A percentile compares a stretch with the other conserved stretches of the same genome.
Evolutionary conservation across 2,797 vertebrate genomes (phyloP).

Genomic region (Poecile montanus): DNA sequence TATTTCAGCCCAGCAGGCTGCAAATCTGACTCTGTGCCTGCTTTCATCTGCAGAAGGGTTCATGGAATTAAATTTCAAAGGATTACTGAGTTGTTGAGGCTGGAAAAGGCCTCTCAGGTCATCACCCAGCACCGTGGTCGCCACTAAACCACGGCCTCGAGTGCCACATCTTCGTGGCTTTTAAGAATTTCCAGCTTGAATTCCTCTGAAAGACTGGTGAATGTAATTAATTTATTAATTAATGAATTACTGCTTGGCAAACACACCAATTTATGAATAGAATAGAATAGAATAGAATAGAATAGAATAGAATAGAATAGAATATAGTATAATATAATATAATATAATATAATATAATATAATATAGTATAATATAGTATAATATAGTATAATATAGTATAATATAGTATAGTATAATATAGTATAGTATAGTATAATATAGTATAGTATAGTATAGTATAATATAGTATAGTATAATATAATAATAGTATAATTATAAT

Average conservation of each 20-base stretch:
- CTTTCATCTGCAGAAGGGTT: neutral
- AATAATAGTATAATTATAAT: too few species aligned
- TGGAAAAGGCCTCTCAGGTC: neutral
- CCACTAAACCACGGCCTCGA: neutral
- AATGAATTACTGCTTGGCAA: neutral
- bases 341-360: too few species aligned
- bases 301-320: too few species aligned
- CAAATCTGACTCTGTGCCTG: neutral
- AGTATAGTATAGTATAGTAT: too few species aligned
- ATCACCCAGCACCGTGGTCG: neutral
- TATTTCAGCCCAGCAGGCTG: neutral
- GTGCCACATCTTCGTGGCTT: neutral
- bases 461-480: too few species aligned
- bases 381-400: too few species aligned
- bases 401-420: too few species aligned
- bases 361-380: too few species aligned
- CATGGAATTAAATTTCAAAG: neutral
- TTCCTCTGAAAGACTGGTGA: neutral
- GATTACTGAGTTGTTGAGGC: fast-evolving
- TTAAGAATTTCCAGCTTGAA: neutral
- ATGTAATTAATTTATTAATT: neutral
- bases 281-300: too few species aligned
- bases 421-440: too few species aligned
- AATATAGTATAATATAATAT: too few species aligned
- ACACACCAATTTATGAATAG: neutral